phyloP scores from a whole-genome alignment of 2,113 vertebrate species.

The Paradoxurus hermaphroditus region DNA sequence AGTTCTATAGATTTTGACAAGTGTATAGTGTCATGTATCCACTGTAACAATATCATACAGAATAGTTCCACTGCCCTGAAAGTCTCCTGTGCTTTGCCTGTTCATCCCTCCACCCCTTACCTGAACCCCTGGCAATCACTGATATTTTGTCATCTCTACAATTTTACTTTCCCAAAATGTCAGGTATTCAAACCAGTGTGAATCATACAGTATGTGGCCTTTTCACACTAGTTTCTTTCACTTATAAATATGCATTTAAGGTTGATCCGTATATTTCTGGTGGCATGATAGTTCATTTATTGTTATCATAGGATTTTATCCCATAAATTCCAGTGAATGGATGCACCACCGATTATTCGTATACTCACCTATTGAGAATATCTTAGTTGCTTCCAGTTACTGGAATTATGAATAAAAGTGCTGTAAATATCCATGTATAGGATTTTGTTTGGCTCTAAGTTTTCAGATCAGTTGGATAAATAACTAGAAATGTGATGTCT shows the following conservation, averaged over 20 bases:
- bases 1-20: not conserved
- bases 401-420: not conserved
- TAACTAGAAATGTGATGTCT: not conserved
- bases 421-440: not conserved
- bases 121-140: not conserved
- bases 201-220: not conserved
- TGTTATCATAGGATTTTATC: not conserved
- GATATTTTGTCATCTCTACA: not conserved
- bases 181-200: not conserved
- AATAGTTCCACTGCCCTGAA: not conserved
- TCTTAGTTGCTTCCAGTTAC: not conserved
- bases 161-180: not conserved
- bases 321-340: not conserved
- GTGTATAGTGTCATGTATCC: not conserved
- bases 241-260: not conserved
- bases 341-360: not conserved
- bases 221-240: not conserved
- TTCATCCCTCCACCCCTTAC: accelerated
- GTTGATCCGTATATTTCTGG: not conserved
- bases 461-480: not conserved
- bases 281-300: not conserved
- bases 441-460: not conserved
- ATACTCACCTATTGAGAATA: not conserved
- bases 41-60: not conserved
- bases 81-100: not conserved